Evolutionary conservation across 2,113 vertebrate species (phyloP), one percentile per base, ranked within the genome.

Genomic region (Cheirogaleus medius): DNA sequence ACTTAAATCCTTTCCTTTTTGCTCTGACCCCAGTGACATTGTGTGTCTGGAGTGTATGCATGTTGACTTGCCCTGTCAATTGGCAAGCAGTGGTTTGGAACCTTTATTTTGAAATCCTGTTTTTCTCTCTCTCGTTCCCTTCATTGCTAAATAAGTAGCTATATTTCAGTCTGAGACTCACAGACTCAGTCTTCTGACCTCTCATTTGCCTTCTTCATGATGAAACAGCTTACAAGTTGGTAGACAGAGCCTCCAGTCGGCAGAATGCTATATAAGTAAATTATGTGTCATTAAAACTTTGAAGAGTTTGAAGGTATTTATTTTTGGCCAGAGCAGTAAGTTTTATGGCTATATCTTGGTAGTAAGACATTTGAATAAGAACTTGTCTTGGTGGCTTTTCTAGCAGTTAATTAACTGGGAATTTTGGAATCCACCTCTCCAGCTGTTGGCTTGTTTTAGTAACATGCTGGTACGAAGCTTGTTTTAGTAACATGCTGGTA

Each of bases 81-180:
- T 42, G 32, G 37, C 44, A 68, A 39, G 42, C 42, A 56, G 60
- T 66, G 66, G 9, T 90, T 82, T 74, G 42, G n/a, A 54, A 52
- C n/a, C 66, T 94, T 95, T 76, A 27, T 74, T 95, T 98, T 90
- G 69, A 87, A 97, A 84, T 52, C 73, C 71, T 44, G 15, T 91
- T 96, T 95, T 92, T 84, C 15, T 27, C 27, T 90, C 8, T 73
- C 39, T 73, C 37, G 44, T 82, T 68, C 4, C 18, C 21, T 97
- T 87, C 44, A 11, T 84, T 83, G 71, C 71, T 94, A 78, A 83
- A 7, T 93, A 68, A 78, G 47, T 94, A 7, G 5, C 69, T 73
- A 17, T 73, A 69, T 29, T 66, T 86, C 83, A 87, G n/a, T 37
- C 63, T 89, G 34, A 91, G 91, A 37, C 13, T 34, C 47, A 32